A percentile compares a stretch with the other conserved stretches of the same genome.
Evolutionary conservation across 2,888 invertebrate genomes (phyloP).

Genomic region (Diadromus collaris): DNA sequence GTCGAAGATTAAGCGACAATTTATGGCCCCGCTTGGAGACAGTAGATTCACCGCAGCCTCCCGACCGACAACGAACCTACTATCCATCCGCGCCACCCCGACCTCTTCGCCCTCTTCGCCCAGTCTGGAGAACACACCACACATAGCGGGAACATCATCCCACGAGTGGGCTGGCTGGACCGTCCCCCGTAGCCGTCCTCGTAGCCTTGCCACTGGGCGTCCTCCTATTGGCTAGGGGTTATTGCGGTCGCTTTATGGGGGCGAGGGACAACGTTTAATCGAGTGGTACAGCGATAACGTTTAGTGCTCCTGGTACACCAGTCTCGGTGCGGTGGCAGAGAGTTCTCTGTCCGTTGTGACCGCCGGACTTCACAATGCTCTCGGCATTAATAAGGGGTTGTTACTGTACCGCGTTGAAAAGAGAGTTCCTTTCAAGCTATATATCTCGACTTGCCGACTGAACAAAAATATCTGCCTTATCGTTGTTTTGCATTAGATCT

Average conservation of each 20-base stretch:
- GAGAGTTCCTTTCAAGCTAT: slow-evolving; percentile 3
- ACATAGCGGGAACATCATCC: slow-evolving; percentile 30
- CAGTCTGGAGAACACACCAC: slow-evolving; percentile 39
- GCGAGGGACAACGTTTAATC: slow-evolving; percentile 71
- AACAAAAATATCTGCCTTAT: too few relatives aligned
- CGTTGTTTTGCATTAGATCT: too few relatives aligned
- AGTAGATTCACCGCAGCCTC: slow-evolving; percentile 64
- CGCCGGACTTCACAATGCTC: slow-evolving; percentile 35
- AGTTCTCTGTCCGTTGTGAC: slow-evolving; percentile 34
- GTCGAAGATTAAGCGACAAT: slow-evolving; percentile 74
- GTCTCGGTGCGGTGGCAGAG: slow-evolving; percentile 44
- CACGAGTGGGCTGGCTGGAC: slow-evolving; percentile 28
- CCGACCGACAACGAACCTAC: slow-evolving; percentile 15
- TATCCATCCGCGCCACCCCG: slow-evolving; percentile 12
- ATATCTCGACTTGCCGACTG: background rate
- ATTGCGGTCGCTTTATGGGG: slow-evolving; percentile 67
- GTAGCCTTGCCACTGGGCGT: slow-evolving; percentile 50
- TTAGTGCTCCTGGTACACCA: slow-evolving; percentile 60
- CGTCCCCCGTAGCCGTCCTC: slow-evolving; percentile 36
- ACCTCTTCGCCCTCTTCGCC: slow-evolving; percentile 36
- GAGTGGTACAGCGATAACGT: slow-evolving; percentile 70
- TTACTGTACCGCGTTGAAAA: slow-evolving; percentile 28
- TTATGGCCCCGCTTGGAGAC: slow-evolving; percentile 68
- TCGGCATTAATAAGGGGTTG: slow-evolving; percentile 40
- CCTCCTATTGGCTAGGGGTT: slow-evolving; percentile 61